These are phyloP conservation scores for Carlito syrichta DNA, from an alignment of 2,113 vertebrate species.

Conservation along the genomic window DNA sequence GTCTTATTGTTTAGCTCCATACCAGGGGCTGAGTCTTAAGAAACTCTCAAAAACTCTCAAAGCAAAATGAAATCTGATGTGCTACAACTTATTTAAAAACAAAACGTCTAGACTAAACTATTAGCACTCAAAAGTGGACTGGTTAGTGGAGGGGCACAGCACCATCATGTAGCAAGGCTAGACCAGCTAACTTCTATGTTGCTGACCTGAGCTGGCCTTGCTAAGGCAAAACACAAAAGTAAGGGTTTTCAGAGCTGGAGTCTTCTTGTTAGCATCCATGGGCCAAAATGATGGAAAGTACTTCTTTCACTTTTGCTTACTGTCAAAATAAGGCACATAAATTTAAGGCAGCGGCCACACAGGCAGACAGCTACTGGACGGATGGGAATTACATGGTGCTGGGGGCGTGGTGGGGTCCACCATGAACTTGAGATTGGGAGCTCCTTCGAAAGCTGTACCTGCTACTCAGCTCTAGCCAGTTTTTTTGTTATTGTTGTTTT, in stretches of 20 bases:
- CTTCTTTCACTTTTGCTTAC: accelerated
- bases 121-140: background rate
- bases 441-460: background rate
- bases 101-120: background rate
- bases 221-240: background rate
- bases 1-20: background rate
- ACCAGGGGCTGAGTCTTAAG: background rate
- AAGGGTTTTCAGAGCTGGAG: background rate
- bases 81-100: background rate
- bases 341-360: accelerated
- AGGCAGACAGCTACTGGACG: background rate
- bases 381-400: background rate
- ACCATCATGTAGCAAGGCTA: accelerated
- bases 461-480: background rate
- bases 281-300: background rate
- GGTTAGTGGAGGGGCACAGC: accelerated
- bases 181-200: accelerated
- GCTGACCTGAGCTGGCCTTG: background rate
- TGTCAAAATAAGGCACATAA: background rate
- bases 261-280: background rate
- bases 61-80: background rate
- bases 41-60: background rate
- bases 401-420: too few species aligned
- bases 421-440: accelerated
- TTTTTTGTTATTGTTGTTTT: too few species aligned